Evolutionary conservation across 2,113 vertebrate species (phyloP), one percentile per base, ranked within the genome.

Genomic region (Saccopteryx bilineata): DNA sequence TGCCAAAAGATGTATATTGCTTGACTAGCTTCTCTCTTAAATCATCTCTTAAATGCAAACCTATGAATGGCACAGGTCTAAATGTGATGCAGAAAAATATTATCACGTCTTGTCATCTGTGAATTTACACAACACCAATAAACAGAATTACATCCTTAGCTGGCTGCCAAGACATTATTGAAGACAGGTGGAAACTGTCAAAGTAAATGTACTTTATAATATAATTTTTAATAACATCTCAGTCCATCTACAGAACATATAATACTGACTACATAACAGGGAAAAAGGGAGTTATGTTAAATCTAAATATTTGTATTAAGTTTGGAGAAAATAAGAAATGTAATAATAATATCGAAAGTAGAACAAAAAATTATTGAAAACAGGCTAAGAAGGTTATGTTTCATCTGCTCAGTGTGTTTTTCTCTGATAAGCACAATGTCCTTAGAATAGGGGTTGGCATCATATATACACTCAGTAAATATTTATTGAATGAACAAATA

Each of bases 401-500:
- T 96, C 66, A 74, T 48, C n/a, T 23, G 46, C 2, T 84, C 50
- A 54, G 19, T 31, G 13, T 83, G 13, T 19, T 88, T 90, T 87
- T 90, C 81, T 58, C 65, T 74, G 10, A 72, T 81, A 83, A 13
- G 18, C 0, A n/a, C 46, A 39, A 61, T 79, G 19, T 82, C 23
- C 46, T 1, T 63, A 87, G n/a, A 75, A 90, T n/a, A 79, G 58
- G 14, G 2, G 9, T 86, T 92, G n/a, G 46, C 52, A 79, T 74
- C 12, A 18, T 94, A 69, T 33, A 75, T 52, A 39, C 9, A 91
- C 4, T 23, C 17, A 60, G 28, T 48, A 79, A 93, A 84, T 94
- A 87, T 87, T 96, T 93, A 24, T 60, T 91, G 17, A 79, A 60
- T 87, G 46, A 90, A 79, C 12, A 96, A 96, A 96, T 61, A 83